A percentile compares a stretch with the other conserved stretches of the same genome.
phyloP scores from a whole-genome alignment of 2,888 invertebrate genomes.

The Thelaira solivaga region DNA sequence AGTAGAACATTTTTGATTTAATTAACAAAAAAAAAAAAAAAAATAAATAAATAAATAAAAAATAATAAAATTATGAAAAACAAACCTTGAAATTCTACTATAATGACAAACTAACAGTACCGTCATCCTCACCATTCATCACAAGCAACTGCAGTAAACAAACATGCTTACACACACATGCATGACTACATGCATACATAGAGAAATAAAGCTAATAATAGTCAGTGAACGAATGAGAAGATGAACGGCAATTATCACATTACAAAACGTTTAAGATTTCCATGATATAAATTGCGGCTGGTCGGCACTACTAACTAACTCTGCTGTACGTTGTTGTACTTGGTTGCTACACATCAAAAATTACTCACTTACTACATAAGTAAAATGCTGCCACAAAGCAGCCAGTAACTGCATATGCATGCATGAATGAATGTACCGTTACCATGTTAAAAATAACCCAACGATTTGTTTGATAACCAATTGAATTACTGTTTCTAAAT shows the following conservation, averaged over 20 bases:
- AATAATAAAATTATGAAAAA: conserved; percentile 38
- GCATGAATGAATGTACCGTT: conserved; percentile 32
- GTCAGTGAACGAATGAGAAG: too few species aligned
- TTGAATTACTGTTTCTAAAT: too few species aligned
- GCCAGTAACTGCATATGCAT: too few species aligned
- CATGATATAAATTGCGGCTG: conserved; percentile 29
- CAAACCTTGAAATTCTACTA: conserved; percentile 56
- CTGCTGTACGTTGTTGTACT: too few species aligned
- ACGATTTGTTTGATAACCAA: not conserved
- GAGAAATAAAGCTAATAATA: too few species aligned
- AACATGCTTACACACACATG: conserved; percentile 22
- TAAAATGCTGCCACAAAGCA: too few species aligned
- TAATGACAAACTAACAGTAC: conserved; percentile 39
- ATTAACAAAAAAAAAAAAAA: too few species aligned
- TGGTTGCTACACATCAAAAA: too few species aligned
- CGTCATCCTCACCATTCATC: conserved; percentile 3
- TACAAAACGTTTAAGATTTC: conserved; percentile 58
- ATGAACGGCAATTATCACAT: conserved; percentile 58
- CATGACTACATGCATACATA: too few species aligned
- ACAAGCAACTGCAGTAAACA: not conserved
- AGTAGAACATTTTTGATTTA: conserved; percentile 33
- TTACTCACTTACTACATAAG: too few species aligned
- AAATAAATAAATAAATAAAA: too few species aligned
- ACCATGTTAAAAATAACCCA: not conserved
- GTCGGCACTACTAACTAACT: not conserved